Evolutionary conservation across 2,113 vertebrate species (phyloP).

Genomic region (Paralichthys olivaceus): DNA sequence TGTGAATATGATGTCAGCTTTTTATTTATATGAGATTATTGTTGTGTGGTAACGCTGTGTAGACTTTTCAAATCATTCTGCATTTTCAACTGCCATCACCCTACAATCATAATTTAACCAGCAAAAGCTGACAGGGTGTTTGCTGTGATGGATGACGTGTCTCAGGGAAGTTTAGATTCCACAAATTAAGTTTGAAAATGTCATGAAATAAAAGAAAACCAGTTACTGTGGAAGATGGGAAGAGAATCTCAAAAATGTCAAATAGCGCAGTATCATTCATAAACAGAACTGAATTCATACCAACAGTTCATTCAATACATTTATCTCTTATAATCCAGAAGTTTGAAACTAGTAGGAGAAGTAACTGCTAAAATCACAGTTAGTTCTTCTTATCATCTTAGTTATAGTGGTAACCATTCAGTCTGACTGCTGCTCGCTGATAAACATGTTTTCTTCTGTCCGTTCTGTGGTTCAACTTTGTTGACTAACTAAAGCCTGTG

Average conservation of each 20-base stretch:
- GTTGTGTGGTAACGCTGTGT: background rate
- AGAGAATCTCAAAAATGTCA: background rate
- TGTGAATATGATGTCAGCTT: conserved; percentile 28
- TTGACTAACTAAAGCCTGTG: conserved; percentile 21
- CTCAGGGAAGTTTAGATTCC: background rate
- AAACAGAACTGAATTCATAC: conserved; percentile 6
- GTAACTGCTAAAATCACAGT: background rate
- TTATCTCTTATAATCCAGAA: background rate
- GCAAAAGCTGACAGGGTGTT: conserved; percentile 14
- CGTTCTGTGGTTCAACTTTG: conserved; percentile 1
- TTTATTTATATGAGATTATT: conserved; percentile 24
- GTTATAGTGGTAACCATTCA: background rate
- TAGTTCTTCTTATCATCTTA: background rate
- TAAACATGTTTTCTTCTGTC: background rate
- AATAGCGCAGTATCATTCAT: background rate
- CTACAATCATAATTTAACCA: conserved; percentile 8
- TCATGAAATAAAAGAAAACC: background rate
- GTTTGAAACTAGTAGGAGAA: background rate
- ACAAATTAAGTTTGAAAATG: conserved; percentile 27
- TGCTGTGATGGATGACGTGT: conserved; percentile 30
- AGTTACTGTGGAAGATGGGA: background rate
- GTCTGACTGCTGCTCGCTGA: background rate
- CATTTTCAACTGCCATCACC: conserved; percentile 17
- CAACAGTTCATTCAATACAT: background rate
- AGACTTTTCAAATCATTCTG: conserved; percentile 12